phyloP scores from a whole-genome alignment of 2,888 invertebrate species.

The Urechis unicinctus region DNA sequence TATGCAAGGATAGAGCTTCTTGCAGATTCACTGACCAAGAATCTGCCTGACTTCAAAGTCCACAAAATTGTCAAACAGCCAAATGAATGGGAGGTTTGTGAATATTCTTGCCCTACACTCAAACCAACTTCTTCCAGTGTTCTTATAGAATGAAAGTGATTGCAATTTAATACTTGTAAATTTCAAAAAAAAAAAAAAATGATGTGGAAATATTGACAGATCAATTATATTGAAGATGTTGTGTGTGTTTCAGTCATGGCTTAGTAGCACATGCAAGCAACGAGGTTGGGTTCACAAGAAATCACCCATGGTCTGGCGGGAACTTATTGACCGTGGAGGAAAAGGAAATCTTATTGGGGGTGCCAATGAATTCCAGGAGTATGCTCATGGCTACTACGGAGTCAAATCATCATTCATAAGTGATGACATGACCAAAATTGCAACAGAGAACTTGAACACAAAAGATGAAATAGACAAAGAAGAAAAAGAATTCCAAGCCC shows the following conservation, averaged over 20 bases:
- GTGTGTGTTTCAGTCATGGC: slow-evolving; percentile 32
- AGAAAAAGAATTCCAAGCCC: slow-evolving; percentile 23
- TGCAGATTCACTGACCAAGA: slow-evolving; percentile 41
- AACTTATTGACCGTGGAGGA: slow-evolving; percentile 49
- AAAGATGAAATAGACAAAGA: slow-evolving; percentile 37
- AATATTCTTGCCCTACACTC: no score
- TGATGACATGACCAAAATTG: slow-evolving; percentile 37
- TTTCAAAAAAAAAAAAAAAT: no score
- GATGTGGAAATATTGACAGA: no score
- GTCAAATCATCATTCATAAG: slow-evolving; percentile 36
- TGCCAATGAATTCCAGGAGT: slow-evolving; percentile 50
- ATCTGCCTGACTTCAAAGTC: slow-evolving; percentile 42
- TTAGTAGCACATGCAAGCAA: slow-evolving; percentile 32
- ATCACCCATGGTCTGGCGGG: slow-evolving; percentile 51
- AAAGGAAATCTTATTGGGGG: slow-evolving; percentile 49
- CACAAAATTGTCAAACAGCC: slow-evolving; percentile 46
- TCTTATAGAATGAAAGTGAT: neutral
- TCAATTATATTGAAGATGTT: no score
- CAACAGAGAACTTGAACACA: slow-evolving; percentile 35
- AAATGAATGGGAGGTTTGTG: slow-evolving; percentile 38
- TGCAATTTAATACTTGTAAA: no score
- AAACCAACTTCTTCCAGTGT: no score
- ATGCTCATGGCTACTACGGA: slow-evolving; percentile 44
- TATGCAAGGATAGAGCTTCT: slow-evolving; percentile 46
- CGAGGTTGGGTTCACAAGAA: slow-evolving; percentile 42